Percentiles rank a stretch among this genome's conserved stretches.
Conservation (phyloP, 2,797 vertebrate species). For the Distichodus sexfasciatus region DNA sequence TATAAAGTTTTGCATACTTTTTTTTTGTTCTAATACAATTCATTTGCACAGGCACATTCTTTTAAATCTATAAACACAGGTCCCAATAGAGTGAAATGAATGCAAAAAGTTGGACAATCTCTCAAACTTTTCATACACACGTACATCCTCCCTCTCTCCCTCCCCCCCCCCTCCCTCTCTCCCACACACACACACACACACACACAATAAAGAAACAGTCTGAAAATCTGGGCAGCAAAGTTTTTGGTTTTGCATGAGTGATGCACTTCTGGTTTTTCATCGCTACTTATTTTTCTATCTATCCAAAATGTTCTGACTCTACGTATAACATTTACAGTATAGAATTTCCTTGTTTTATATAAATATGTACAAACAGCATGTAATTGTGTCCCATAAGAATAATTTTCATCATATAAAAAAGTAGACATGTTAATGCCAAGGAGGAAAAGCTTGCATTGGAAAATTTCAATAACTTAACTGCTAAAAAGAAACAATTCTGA, state of each 20-base stretch:
- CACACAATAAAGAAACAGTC: slow-evolving; percentile 39
- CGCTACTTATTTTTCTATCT: slow-evolving; percentile 46
- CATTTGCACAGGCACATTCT: slow-evolving; percentile 86
- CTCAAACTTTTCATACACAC: slow-evolving; percentile 39
- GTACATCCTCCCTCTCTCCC: slow-evolving; percentile 22
- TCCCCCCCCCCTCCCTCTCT: not conserved
- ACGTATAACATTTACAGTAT: slow-evolving; percentile 61
- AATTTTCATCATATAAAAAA: slow-evolving; percentile 61
- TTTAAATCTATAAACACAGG: slow-evolving; percentile 59
- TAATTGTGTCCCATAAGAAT: slow-evolving; percentile 69
- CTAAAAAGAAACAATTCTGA: slow-evolving; percentile 54
- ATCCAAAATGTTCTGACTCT: slow-evolving; percentile 50
- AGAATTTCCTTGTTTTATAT: slow-evolving; percentile 75
- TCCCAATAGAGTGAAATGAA: slow-evolving; percentile 53
- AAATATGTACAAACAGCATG: slow-evolving; percentile 78
- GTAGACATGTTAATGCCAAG: slow-evolving; percentile 68
- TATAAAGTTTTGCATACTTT: slow-evolving; percentile 94
- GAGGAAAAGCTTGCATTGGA: slow-evolving; percentile 62
- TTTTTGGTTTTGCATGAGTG: slow-evolving; percentile 89
- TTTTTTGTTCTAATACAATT: slow-evolving; percentile 84
- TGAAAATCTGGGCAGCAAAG: slow-evolving; percentile 74
- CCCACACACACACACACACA: not conserved
- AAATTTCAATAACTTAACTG: slow-evolving; percentile 76
- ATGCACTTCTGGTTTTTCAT: slow-evolving; percentile 76
- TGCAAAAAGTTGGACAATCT: slow-evolving; percentile 42